Evolutionary conservation across 1,140 invertebrate genomes (phyloP).

Genomic region (Oreohelix idahoensis): DNA sequence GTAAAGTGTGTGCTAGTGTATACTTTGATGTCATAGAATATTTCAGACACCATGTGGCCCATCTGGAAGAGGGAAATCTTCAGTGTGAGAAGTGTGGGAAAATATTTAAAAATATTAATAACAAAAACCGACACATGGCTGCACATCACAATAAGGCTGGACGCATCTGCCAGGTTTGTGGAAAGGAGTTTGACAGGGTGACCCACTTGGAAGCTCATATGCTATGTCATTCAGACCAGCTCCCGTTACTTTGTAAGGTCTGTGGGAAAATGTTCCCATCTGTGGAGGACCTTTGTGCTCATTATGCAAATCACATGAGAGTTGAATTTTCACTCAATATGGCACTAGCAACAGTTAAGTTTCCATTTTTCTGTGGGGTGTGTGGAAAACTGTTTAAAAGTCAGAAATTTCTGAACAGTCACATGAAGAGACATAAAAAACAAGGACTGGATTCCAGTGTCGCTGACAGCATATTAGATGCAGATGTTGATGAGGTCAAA

Average conservation of each 20-base stretch:
- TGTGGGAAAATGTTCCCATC: conserved; percentile 35
- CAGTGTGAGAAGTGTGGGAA: conserved; percentile 45
- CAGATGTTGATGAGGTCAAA: conserved; percentile 35
- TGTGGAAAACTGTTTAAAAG: conserved; percentile 45
- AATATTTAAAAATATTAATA: conserved; percentile 39
- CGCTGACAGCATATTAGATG: conserved; percentile 29
- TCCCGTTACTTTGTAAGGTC: conserved; percentile 26
- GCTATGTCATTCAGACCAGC: conserved; percentile 31
- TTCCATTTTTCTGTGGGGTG: conserved; percentile 41
- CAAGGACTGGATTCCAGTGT: conserved; percentile 11
- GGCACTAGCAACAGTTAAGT: not conserved
- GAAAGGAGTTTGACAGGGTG: conserved; percentile 30
- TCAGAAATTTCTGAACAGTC: conserved; percentile 42
- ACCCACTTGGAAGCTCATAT: conserved; percentile 37
- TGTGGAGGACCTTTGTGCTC: conserved; percentile 24
- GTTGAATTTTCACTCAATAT: not conserved
- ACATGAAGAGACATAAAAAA: conserved; percentile 46
- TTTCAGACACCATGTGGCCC: conserved; percentile 34
- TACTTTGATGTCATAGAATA: conserved; percentile 39
- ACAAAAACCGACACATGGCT: conserved; percentile 40
- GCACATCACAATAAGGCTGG: conserved; percentile 25
- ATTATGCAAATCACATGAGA: conserved; percentile 19
- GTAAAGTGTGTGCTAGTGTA: conserved; percentile 31
- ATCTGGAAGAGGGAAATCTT: conserved; percentile 40
- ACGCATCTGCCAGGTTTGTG: conserved; percentile 23